These are phyloP conservation scores for Rhamphomyia laevipes DNA, from an alignment of 2,888 invertebrate genomes.

Conservation along the genomic window DNA sequence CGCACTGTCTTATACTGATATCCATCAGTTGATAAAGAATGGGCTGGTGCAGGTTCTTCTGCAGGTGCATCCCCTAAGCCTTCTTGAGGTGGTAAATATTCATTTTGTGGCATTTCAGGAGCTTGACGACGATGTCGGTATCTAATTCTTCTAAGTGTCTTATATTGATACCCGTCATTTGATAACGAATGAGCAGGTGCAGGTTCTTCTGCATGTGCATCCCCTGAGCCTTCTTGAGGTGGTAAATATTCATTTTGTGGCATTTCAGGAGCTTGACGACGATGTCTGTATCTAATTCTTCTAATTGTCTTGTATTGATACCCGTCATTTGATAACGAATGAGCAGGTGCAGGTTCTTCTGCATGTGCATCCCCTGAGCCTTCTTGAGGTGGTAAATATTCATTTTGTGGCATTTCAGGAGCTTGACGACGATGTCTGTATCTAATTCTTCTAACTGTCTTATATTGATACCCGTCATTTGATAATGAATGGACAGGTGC, in stretches of 20 bases:
- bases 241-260: slow-evolving; percentile 20
- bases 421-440: neutral
- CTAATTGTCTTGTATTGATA: neutral
- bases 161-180: neutral
- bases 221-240: neutral
- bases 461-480: neutral
- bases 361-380: neutral
- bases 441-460: neutral
- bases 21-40: neutral
- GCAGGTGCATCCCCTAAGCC: neutral
- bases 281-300: slow-evolving; percentile 1
- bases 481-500: neutral
- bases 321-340: neutral
- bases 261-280: slow-evolving; percentile 14
- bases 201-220: neutral
- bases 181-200: neutral
- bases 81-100: slow-evolving; percentile 22
- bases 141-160: neutral
- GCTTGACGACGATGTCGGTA: slow-evolving; percentile 15
- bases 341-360: neutral
- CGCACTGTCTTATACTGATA: neutral
- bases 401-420: neutral
- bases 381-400: neutral
- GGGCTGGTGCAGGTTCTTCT: neutral
- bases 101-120: neutral